Percentiles rank a stretch among this genome's conserved stretches.
Conservation (phyloP, 2,797 vertebrate genomes). For the Limosa lapponica region DNA sequence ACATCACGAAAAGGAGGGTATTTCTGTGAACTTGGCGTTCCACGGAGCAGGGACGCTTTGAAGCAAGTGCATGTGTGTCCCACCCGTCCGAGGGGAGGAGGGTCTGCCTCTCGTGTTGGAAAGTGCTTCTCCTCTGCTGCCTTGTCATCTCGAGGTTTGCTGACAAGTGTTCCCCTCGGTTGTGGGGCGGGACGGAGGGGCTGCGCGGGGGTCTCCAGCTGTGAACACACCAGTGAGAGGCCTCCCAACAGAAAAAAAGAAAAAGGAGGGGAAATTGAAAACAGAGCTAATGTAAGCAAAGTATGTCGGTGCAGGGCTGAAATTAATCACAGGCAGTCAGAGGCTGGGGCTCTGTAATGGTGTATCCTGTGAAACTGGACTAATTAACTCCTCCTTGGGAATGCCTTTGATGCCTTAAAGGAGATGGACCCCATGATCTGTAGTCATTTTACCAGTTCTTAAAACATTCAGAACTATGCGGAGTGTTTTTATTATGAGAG, state of each 20-base stretch:
- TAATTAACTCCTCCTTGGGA: constrained; percentile 69
- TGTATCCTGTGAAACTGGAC: constrained; percentile 67
- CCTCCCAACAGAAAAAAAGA: neutral
- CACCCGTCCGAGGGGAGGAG: neutral
- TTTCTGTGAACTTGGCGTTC: neutral
- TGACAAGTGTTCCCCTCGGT: constrained; percentile 54
- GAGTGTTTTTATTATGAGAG: constrained; percentile 68
- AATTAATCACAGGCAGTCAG: constrained; percentile 63
- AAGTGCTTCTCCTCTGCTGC: constrained; percentile 27
- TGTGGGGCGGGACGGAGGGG: constrained; percentile 45
- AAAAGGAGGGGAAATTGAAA: constrained; percentile 60
- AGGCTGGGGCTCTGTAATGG: constrained; percentile 57
- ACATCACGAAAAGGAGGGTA: neutral
- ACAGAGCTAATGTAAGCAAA: constrained; percentile 67
- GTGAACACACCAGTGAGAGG: constrained; percentile 43
- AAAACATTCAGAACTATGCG: constrained; percentile 55
- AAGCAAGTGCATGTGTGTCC: neutral
- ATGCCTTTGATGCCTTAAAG: constrained; percentile 66
- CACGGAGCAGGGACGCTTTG: neutral
- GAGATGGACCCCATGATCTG: constrained; percentile 58
- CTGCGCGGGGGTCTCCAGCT: constrained; percentile 45
- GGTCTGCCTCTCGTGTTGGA: constrained; percentile 35
- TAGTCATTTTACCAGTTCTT: constrained; percentile 69
- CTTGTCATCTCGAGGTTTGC: constrained; percentile 59
- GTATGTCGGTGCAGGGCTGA: constrained; percentile 54